Percentiles rank a stretch among this genome's conserved stretches.
Conservation (phyloP, 2,888 invertebrate species). For the Diaperis boleti region DNA sequence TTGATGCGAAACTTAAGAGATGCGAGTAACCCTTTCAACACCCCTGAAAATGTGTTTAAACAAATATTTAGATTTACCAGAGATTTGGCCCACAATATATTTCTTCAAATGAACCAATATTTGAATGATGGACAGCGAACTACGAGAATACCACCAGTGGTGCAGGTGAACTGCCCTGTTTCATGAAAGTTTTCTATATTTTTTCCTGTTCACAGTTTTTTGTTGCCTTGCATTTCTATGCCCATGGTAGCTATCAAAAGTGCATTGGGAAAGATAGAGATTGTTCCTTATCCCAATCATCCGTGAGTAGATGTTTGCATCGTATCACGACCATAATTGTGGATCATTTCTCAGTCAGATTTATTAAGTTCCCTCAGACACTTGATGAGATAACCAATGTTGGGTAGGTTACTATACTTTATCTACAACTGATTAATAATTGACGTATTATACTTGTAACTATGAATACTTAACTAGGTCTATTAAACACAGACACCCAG, state of each 20-base stretch:
- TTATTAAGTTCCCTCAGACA: background rate
- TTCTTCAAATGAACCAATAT: background rate
- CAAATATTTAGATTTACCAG: background rate
- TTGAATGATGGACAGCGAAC: background rate
- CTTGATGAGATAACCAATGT: background rate
- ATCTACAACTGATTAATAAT: no score
- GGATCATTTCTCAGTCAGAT: background rate
- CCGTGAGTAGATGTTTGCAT: background rate
- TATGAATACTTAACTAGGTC: no score
- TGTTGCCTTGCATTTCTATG: slow-evolving; percentile 1
- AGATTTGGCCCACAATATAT: background rate
- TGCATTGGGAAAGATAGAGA: background rate
- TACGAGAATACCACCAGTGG: background rate
- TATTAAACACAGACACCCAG: no score
- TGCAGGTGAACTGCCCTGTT: no score
- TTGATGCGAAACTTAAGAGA: slow-evolving; percentile 1
- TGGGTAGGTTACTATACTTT: no score
- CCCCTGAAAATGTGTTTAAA: background rate
- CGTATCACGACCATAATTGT: background rate
- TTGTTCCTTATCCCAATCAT: background rate
- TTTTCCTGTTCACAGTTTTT: no score
- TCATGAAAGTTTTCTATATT: no score
- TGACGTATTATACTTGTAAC: no score
- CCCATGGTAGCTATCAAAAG: background rate
- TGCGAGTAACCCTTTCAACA: background rate